Evolutionary conservation across 2,113 vertebrate species (phyloP).

Genomic region (Centropristis striata): DNA sequence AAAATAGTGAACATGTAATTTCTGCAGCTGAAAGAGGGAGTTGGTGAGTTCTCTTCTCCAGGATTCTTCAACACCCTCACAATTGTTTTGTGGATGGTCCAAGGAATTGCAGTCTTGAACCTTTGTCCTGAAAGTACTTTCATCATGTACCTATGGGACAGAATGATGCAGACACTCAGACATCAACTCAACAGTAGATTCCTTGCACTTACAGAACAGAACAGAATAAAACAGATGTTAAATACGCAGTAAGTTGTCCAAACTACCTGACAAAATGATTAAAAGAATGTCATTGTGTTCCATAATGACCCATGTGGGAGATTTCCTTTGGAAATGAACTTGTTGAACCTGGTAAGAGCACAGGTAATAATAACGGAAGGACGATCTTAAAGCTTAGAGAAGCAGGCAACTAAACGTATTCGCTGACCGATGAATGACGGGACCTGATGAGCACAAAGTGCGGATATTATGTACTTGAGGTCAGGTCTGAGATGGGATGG

Average conservation of each 20-base stretch:
- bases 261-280: neutral
- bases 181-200: neutral
- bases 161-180: constrained; percentile 1
- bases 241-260: neutral
- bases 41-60: neutral
- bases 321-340: neutral
- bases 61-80: neutral
- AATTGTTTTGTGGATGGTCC: fast-evolving
- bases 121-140: neutral
- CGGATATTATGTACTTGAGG: constrained; percentile 62
- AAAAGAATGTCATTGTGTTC: too few species aligned
- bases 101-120: neutral
- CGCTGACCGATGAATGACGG: constrained; percentile 58
- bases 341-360: neutral
- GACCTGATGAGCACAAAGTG: constrained; percentile 39
- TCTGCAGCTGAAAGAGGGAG: neutral
- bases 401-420: constrained; percentile 56
- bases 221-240: neutral
- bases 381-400: neutral
- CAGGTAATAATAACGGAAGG: neutral
- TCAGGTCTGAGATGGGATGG: constrained; percentile 53
- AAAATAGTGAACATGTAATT: too few species aligned
- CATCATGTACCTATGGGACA: neutral
- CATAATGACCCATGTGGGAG: neutral
- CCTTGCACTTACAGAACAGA: neutral